Conservation (phyloP, 2,113 vertebrate species). For the Oncorhynchus keta region DNA sequence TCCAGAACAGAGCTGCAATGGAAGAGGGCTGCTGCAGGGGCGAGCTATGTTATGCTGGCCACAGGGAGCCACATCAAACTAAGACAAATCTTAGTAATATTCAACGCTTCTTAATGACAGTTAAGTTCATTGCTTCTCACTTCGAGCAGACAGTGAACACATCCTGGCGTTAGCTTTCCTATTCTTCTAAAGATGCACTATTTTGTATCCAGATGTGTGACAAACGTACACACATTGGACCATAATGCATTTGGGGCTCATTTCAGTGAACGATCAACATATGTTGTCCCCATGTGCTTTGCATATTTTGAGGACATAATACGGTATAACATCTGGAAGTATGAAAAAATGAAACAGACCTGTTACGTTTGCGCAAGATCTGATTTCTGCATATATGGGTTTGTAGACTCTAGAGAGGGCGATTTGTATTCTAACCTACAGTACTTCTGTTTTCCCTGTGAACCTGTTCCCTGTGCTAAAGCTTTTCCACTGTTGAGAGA, state of each 20-base stretch:
- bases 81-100: too few species aligned
- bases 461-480: background rate
- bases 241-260: background rate
- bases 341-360: too few species aligned
- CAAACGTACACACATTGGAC: background rate
- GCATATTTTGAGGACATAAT: too few species aligned
- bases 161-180: background rate
- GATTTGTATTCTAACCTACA: too few species aligned
- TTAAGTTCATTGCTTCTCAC: background rate
- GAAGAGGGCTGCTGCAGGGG: background rate
- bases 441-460: background rate
- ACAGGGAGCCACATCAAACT: background rate
- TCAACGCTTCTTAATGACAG: background rate
- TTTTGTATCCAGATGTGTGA: background rate
- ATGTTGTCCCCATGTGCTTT: background rate
- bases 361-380: too few species aligned
- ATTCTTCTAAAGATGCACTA: background rate
- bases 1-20: background rate
- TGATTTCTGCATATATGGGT: too few species aligned
- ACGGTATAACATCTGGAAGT: too few species aligned
- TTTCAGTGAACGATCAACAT: background rate
- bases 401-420: too few species aligned
- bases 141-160: background rate
- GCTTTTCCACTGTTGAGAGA: conserved; percentile 9
- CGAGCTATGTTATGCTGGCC: background rate